Percentiles rank a stretch among this genome's conserved stretches.
These are phyloP conservation scores for Cyrtonyx montezumae DNA, from an alignment of 2,113 vertebrate species.

Conservation along the genomic window DNA sequence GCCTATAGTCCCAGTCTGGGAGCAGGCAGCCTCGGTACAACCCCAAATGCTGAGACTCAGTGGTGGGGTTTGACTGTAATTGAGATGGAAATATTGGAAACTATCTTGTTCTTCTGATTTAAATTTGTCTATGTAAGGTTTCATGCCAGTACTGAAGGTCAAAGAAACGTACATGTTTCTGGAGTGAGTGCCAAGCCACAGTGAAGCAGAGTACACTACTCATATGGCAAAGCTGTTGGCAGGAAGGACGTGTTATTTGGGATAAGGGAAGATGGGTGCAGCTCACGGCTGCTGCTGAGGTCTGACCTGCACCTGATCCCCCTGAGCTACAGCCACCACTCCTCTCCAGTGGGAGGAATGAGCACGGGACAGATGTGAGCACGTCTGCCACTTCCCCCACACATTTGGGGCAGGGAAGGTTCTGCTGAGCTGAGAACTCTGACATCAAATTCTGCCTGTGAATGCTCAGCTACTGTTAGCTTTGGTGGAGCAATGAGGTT, in stretches of 20 bases:
- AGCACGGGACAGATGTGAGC: not conserved
- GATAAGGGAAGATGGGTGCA: not conserved
- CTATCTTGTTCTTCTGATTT: not conserved
- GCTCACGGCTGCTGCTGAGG: not conserved
- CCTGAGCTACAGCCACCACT: not conserved
- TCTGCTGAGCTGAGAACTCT: not conserved
- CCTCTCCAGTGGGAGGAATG: not conserved
- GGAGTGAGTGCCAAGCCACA: not conserved
- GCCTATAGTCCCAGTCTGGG: not conserved
- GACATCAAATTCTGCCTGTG: not conserved
- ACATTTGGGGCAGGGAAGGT: not conserved
- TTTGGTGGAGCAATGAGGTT: not conserved
- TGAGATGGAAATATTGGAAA: conserved; percentile 64
- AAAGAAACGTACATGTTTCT: not conserved
- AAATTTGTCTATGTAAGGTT: conserved; percentile 17
- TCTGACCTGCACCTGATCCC: not conserved
- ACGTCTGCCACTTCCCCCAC: too few relatives aligned
- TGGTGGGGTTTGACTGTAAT: conserved; percentile 45
- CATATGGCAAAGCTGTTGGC: not conserved
- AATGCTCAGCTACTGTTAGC: not conserved
- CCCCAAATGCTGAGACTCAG: conserved; percentile 46
- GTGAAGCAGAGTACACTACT: not conserved
- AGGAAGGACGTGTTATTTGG: not conserved
- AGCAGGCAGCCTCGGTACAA: conserved; percentile 33
- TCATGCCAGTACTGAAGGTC: not conserved